Base-by-base conservation (phyloP, 2,797 vertebrate genomes). In the Catostomus latipinnis region DNA sequence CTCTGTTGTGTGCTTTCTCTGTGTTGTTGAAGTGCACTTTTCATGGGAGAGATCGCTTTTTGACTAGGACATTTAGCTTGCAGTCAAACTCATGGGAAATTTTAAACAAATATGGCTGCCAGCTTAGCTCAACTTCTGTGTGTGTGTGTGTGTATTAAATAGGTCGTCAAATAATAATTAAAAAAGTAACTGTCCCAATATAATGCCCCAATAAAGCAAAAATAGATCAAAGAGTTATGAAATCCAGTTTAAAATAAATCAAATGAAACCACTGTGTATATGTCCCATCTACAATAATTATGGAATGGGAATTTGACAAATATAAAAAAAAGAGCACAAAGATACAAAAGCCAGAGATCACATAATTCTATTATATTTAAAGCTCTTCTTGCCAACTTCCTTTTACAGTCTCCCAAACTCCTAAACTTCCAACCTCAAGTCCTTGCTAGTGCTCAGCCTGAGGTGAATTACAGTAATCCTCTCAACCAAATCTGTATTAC, bases 291-390 rank as follows among this genome's bases (percentile, higher is more conserved):
- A n/a, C 48, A 52, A 74, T 74, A 74, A 74, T 62, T 14, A 14
- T 52, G 12, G 6, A 74, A n/a, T 49, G 48, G 48, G 52, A 61
- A 74, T 74, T 74, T 74, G 56, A 61, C 14, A 61, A 73, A 73
- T 61, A 18, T 18, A 18, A 18, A 18, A 18, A 18, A 18, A 18
- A 61, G 57, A 73, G 71, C 57, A 74, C 58, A 74, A 74, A 74
- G 52, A 63, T 34, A 13, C 71, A 58, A 74, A 74, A 52, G 71
- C 71, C 71, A 74, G 57, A 74, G 71, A 48, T 74, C 71, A 50
- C 46, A 74, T 73, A 61, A 50, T 62, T 62, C 71, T 8, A 62
- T 62, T 74, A 62, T 60, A 62, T 62, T 74, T 62, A 62, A 58
- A 62, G 58, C 71, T 62, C 46, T 2, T 74, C 48, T 74, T 54